Evolutionary conservation across 2,888 invertebrate species (phyloP).

Genomic region (Drosophila meridionalis): DNA sequence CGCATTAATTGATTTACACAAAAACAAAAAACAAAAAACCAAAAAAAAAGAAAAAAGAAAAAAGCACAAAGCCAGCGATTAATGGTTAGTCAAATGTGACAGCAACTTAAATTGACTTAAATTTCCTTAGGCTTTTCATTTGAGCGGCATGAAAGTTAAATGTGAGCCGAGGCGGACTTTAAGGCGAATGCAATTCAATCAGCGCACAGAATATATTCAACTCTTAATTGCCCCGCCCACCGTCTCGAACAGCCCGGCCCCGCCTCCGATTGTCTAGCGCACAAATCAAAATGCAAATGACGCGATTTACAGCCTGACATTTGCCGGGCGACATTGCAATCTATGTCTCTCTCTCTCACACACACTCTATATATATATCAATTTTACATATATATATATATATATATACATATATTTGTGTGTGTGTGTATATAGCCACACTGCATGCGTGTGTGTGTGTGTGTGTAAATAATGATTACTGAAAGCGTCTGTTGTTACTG

Average conservation of each 20-base stretch:
- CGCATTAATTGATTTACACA: constrained; percentile 75
- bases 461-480: constrained; percentile 74
- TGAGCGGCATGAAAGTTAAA: not conserved
- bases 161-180: not conserved
- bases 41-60: constrained; percentile 14
- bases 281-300: constrained; percentile 78
- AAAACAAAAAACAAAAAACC: too few relatives aligned
- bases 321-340: constrained; percentile 34
- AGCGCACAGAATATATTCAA: constrained; percentile 53
- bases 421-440: constrained; percentile 3
- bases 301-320: constrained; percentile 65
- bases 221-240: constrained; percentile 42
- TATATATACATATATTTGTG: not conserved
- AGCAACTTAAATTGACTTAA: constrained; percentile 23
- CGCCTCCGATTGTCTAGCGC: constrained; percentile 57
- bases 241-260: not conserved
- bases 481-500: constrained; percentile 78
- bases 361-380: not conserved
- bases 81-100: constrained; percentile 44
- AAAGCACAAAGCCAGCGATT: constrained; percentile 17
- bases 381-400: constrained; percentile 7
- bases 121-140: not conserved
- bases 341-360: constrained; percentile 7
- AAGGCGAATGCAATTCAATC: constrained; percentile 60
- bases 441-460: not conserved